These are phyloP conservation scores for Bilobella aurantiaca DNA, from an alignment of 1,140 invertebrate genomes.

Conservation along the genomic window DNA sequence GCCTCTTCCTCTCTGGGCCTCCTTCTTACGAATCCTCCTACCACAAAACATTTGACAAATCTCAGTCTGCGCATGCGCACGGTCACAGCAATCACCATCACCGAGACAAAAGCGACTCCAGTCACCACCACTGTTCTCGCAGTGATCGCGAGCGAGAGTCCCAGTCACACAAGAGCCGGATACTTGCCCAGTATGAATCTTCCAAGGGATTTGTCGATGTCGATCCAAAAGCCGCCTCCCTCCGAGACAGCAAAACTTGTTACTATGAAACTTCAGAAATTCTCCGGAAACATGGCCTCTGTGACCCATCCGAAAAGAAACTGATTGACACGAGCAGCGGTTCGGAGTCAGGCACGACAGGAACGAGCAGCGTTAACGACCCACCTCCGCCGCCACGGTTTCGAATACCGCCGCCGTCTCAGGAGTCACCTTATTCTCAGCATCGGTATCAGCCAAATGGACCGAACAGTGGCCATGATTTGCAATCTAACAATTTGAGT, in stretches of 20 bases:
- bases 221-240: constrained; percentile 19
- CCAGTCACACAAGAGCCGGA: constrained; percentile 26
- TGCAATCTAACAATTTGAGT: constrained; percentile 5
- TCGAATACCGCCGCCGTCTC: constrained; percentile 3
- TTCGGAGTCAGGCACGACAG: neutral
- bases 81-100: constrained; percentile 8
- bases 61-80: neutral
- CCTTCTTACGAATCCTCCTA: constrained; percentile 32
- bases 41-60: constrained; percentile 17
- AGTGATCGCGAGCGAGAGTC: constrained; percentile 5
- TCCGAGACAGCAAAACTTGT: neutral
- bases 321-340: constrained; percentile 18
- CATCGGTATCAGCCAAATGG: neutral
- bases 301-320: constrained; percentile 18
- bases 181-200: constrained; percentile 31
- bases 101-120: constrained; percentile 19
- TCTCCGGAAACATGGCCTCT: neutral
- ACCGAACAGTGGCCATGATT: neutral
- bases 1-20: constrained; percentile 24
- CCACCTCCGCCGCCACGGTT: constrained; percentile 27
- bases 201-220: constrained; percentile 27
- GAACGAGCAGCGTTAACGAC: neutral
- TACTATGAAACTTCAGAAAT: constrained; percentile 17
- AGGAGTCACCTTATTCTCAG: neutral
- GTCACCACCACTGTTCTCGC: constrained; percentile 10